Evolutionary conservation across 1,140 invertebrate genomes (phyloP).

Genomic region (Bilobella aurantiaca): DNA sequence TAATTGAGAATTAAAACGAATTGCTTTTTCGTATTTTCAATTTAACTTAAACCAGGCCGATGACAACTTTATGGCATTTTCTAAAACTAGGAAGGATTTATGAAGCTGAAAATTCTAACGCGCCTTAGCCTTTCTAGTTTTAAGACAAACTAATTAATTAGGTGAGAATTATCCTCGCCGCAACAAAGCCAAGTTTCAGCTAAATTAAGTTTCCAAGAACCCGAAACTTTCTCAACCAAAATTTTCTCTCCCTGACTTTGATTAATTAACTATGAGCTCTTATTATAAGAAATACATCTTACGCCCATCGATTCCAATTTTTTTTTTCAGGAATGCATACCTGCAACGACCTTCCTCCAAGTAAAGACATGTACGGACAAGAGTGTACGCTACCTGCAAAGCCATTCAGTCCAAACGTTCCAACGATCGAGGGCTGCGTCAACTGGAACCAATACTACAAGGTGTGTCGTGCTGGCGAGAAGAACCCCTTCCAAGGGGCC

Average conservation of each 20-base stretch:
- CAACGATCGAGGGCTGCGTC: slow-evolving; percentile 44
- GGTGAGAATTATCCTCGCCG: not conserved
- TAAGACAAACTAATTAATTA: not conserved
- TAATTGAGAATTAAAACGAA: too few relatives aligned
- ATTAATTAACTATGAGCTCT: not conserved
- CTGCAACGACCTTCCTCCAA: slow-evolving; percentile 76
- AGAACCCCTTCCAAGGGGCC: slow-evolving; percentile 85
- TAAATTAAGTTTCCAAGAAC: not conserved
- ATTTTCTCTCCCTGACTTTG: not conserved
- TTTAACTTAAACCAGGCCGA: too few relatives aligned
- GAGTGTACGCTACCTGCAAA: slow-evolving; percentile 43
- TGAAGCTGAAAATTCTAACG: not conserved
- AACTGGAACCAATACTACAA: slow-evolving; percentile 99
- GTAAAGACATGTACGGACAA: slow-evolving; percentile 58
- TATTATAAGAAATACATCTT: not conserved
- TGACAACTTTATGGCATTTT: too few relatives aligned
- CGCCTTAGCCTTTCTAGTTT: not conserved
- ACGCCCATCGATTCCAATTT: too few relatives aligned
- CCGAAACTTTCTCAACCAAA: not conserved
- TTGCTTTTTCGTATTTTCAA: too few relatives aligned
- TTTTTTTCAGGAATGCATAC: slow-evolving; percentile 58
- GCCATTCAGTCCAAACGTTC: slow-evolving; percentile 31
- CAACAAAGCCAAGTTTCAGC: not conserved
- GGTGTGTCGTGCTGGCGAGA: slow-evolving; percentile 77
- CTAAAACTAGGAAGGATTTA: not conserved